Percentiles rank a stretch among this genome's conserved stretches.
phyloP scores from a whole-genome alignment of 2,888 invertebrate species.

The Tanypteryx hageni region DNA sequence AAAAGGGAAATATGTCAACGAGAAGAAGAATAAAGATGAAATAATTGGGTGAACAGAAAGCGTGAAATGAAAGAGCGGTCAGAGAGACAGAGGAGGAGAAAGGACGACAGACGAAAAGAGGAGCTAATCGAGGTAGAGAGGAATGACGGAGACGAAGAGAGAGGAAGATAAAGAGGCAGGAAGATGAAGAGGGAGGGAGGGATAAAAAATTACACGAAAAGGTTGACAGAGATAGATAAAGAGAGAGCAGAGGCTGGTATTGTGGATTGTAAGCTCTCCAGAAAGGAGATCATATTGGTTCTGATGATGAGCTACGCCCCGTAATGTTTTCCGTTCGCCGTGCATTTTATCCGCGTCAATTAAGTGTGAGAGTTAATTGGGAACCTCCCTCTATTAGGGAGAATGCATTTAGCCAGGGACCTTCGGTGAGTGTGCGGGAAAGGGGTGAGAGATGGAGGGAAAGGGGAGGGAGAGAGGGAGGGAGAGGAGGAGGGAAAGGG shows the following conservation, averaged over 20 bases:
- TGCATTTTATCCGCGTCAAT: too few species aligned
- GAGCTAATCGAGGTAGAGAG: too few species aligned
- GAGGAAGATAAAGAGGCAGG: too few species aligned
- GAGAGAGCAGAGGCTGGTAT: neutral
- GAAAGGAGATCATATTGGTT: neutral
- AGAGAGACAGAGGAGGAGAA: too few species aligned
- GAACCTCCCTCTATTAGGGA: neutral
- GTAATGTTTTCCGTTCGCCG: too few species aligned
- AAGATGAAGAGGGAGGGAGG: neutral
- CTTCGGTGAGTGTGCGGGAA: neutral
- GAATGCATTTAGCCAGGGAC: neutral
- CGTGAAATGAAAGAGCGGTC: too few species aligned
- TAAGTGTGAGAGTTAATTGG: neutral
- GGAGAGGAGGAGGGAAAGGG: neutral
- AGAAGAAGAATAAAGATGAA: neutral
- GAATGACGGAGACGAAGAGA: too few species aligned
- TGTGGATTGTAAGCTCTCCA: neutral
- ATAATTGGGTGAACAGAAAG: neutral
- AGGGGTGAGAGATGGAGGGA: neutral
- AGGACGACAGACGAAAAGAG: too few species aligned
- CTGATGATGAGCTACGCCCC: neutral
- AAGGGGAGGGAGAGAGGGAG: neutral
- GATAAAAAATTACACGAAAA: neutral
- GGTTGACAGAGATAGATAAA: too few species aligned
- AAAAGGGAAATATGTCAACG: neutral